These are phyloP conservation scores for Nemopilema nomurai DNA, from an alignment of 30 jellyfish, hydroid and myxozoan species.

Conservation along the genomic window DNA sequence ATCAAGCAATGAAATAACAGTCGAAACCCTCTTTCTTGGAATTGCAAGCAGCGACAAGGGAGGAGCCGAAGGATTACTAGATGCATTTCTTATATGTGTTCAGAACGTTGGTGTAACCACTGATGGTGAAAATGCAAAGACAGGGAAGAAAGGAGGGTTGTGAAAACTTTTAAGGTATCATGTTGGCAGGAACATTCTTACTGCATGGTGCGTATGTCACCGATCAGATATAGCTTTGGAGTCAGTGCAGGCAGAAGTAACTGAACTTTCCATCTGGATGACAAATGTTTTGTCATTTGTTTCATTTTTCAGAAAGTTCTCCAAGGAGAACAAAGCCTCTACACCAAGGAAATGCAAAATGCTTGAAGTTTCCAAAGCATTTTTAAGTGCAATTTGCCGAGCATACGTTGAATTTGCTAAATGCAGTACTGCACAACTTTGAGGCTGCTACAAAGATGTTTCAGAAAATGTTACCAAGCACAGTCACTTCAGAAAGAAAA, in stretches of 20 bases:
- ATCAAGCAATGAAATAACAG: conserved; percentile 41
- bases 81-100: conserved; percentile 35
- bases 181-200: conserved; percentile 31
- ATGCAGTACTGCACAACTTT: conserved; percentile 60
- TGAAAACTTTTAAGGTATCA: conserved; percentile 48
- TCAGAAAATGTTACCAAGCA: conserved; percentile 29
- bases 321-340: conserved; percentile 50
- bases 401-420: conserved; percentile 40
- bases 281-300: conserved; percentile 42
- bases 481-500: conserved; percentile 43
- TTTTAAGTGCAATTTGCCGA: conserved; percentile 67
- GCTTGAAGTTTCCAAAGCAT: conserved; percentile 45
- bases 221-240: conserved; percentile 71
- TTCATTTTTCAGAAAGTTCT: conserved; percentile 55
- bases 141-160: conserved; percentile 48
- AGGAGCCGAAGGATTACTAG: conserved; percentile 41
- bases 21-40: conserved; percentile 60
- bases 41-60: conserved; percentile 59
- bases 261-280: conserved; percentile 62
- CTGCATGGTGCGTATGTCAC: conserved; percentile 61
- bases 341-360: conserved; percentile 50
- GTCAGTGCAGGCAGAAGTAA: conserved; percentile 47
- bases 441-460: conserved; percentile 52
- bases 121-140: conserved; percentile 42
- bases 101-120: conserved; percentile 24